Percentiles rank a stretch among this genome's conserved stretches.
These are phyloP conservation scores for Perccottus glenii DNA, from an alignment of 2,113 vertebrate species.

Conservation along the genomic window DNA sequence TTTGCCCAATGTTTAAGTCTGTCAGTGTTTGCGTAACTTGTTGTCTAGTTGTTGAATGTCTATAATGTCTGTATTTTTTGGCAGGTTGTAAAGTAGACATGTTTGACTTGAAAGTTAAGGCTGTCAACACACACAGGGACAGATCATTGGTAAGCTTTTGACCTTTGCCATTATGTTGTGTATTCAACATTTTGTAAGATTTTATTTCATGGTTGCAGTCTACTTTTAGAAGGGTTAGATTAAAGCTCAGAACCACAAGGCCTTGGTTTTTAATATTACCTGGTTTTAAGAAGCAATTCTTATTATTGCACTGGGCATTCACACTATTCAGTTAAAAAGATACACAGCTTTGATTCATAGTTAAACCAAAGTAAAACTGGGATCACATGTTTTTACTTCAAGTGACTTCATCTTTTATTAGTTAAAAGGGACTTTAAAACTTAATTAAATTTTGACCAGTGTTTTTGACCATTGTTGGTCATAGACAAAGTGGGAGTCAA, in stretches of 20 bases:
- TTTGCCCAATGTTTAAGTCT: neutral
- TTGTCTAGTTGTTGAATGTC: neutral
- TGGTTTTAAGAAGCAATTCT: too few species aligned
- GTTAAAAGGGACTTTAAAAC: too few species aligned
- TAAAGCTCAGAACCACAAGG: too few species aligned
- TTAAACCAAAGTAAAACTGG: too few species aligned
- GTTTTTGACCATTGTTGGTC: neutral
- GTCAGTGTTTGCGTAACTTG: neutral
- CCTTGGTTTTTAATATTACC: too few species aligned
- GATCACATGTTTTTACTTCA: too few species aligned
- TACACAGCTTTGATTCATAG: too few species aligned
- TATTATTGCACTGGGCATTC: too few species aligned
- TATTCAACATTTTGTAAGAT: neutral
- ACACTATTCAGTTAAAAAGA: too few species aligned
- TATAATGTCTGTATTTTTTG: slow-evolving; percentile 12
- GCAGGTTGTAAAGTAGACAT: slow-evolving; percentile 94
- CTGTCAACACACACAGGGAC: slow-evolving; percentile 92
- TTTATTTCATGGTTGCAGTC: neutral
- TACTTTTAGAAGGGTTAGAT: too few species aligned
- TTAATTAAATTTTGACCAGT: neutral
- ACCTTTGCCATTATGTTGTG: neutral
- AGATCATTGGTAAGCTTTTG: slow-evolving; percentile 83
- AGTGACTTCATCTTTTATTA: too few species aligned
- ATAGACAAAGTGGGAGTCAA: slow-evolving; percentile 49
- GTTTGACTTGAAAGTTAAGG: slow-evolving; percentile 88